Evolutionary conservation across 2,888 invertebrate genomes (phyloP), one percentile per base, ranked within the genome.

Genomic region (Marasmarcha lunaedactyla): DNA sequence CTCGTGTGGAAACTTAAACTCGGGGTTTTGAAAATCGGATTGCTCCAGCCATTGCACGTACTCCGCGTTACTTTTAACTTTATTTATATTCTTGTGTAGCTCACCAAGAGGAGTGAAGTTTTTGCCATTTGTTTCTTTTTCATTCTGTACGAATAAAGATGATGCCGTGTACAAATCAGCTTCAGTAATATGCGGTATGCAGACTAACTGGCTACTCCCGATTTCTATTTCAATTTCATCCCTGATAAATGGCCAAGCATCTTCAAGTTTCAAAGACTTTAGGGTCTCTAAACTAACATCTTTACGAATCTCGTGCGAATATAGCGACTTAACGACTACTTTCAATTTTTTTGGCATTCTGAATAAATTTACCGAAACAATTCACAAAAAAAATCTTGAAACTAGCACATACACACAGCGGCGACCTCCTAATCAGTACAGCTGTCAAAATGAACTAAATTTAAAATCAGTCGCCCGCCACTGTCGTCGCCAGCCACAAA

Each of bases 151-250:
- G 51, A 84, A 83, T n/a, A 84, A 59, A 44, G 84, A 84, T 38
- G 84, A 73, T 27, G 71, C 64, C 56, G 74, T 74, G 52, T 84
- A 85, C 39, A 84, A 64, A 47, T 76, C 74, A 1, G 84, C 81
- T 55, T 85, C 84, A 5, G 84, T 84, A 46, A 85, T 79, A 53
- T 81, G 78, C 44, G 84, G 84, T 44, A 85, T 84, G 58, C 84
- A 85, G 41, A 84, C 72, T 37, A 81, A 62, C 54, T 81, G 73
- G 45, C 68, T 77, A 49, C 73, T 74, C n/a, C 84, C 84, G 43
- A 84, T 83, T 66, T 84, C 84, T 36, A 63, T 74, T 54, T 84
- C 84, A 37, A 85, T 83, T 70, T 85, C 84, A 45, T 83, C 83
- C 51, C 84, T 67, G 36, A 85, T 85, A 55, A 83, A 84, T 11